A percentile compares a stretch with the other conserved stretches of the same genome.
These are phyloP conservation scores for Drosophila pruinosa DNA, from an alignment of 1,140 invertebrate species.

Conservation along the genomic window DNA sequence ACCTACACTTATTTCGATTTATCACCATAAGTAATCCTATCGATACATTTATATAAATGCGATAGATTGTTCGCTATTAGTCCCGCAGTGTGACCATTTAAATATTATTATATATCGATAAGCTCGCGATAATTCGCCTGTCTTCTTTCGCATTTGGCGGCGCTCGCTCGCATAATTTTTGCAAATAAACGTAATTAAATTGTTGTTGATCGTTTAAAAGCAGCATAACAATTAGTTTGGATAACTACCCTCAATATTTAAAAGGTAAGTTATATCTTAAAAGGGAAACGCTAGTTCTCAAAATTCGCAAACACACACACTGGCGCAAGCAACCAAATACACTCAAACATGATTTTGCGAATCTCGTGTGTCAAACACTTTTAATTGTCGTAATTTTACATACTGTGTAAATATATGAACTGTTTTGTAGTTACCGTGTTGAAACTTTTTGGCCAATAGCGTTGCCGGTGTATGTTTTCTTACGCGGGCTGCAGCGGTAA, in stretches of 20 bases:
- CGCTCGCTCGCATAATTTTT: conserved; percentile 31
- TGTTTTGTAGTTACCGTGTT: conserved; percentile 31
- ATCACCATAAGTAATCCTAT: neutral
- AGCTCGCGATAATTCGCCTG: neutral
- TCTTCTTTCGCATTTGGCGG: conserved; percentile 39
- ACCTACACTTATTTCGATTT: neutral
- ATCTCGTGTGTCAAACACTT: conserved; percentile 54
- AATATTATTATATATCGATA: conserved; percentile 19
- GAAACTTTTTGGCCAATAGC: conserved; percentile 40
- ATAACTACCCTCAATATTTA: neutral
- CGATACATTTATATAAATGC: neutral
- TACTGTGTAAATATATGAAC: conserved; percentile 38
- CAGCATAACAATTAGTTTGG: neutral
- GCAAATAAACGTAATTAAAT: conserved; percentile 20
- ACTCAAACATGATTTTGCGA: conserved; percentile 59
- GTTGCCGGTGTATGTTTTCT: conserved; percentile 43
- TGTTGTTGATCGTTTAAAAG: conserved; percentile 3
- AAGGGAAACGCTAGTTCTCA: neutral
- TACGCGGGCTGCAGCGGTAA: conserved; percentile 44
- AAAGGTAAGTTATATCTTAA: conserved; percentile 45
- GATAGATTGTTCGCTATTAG: too few relatives aligned
- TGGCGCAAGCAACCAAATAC: conserved; percentile 10
- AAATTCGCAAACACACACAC: neutral
- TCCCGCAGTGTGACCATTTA: conserved; percentile 14
- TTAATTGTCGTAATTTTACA: conserved; percentile 50